These are phyloP conservation scores for Parapristionchus giblindavisi DNA, from an alignment of 2,888 invertebrate species.

Conservation along the genomic window DNA sequence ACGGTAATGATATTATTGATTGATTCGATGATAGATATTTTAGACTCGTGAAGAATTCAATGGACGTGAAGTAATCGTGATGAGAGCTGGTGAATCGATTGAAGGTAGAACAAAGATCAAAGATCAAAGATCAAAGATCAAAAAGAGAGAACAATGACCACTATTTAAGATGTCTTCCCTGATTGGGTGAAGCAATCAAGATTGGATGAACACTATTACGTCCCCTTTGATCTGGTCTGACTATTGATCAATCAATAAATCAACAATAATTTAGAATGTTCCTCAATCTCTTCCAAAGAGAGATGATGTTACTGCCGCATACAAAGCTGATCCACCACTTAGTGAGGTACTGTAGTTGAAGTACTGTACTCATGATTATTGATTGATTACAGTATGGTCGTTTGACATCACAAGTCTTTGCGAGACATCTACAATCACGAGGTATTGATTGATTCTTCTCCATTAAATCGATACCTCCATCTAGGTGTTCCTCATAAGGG, in stretches of 20 bases:
- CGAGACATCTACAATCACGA: conserved; percentile 18
- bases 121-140: conserved; percentile 28
- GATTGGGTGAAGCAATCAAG: conserved; percentile 37
- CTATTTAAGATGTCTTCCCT: conserved; percentile 36
- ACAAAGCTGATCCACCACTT: conserved; percentile 17
- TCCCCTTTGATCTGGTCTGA: conserved; percentile 39
- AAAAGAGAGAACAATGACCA: too few species aligned
- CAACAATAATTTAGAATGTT: conserved; percentile 12
- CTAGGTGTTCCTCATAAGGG: conserved; percentile 26
- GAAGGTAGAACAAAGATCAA: conserved; percentile 13
- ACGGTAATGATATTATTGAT: neutral
- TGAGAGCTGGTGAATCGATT: conserved; percentile 4
- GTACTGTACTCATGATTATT: too few species aligned
- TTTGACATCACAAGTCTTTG: conserved; percentile 21
- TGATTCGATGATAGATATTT: neutral
- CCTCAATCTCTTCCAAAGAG: conserved; percentile 31
- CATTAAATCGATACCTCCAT: too few species aligned
- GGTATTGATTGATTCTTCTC: too few species aligned
- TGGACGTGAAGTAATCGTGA: conserved; percentile 13
- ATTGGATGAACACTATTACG: conserved; percentile 23
- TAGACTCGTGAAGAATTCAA: conserved; percentile 22
- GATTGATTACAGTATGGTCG: too few species aligned
- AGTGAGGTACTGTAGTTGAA: conserved; percentile 22
- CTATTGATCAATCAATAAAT: neutral
- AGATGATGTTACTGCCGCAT: conserved; percentile 2